These are phyloP conservation scores for Agelas oroides DNA, from an alignment of 37 sponge, comb jelly and placozoan species.

Conservation along the genomic window DNA sequence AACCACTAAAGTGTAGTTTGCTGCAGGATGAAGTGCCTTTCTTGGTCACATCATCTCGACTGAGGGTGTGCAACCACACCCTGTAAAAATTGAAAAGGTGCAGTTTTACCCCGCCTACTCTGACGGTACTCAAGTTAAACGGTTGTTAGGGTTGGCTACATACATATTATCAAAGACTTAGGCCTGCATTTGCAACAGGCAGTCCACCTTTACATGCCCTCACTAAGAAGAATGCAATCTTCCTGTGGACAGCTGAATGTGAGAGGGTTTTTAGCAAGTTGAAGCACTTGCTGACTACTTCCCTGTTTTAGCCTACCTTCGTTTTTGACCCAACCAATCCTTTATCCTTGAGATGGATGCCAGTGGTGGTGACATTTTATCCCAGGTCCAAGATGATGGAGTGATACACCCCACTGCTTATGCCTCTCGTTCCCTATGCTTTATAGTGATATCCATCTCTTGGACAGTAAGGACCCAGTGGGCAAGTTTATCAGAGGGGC, in stretches of 20 bases:
- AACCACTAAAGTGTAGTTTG: no score
- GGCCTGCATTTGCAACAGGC: slow-evolving; percentile 10
- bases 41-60: no score
- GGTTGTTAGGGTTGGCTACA: no score
- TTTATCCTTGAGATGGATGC: not conserved
- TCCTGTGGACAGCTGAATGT: slow-evolving; percentile 45
- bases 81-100: no score
- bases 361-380: not conserved
- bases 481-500: no score
- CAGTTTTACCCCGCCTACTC: no score
- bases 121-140: no score
- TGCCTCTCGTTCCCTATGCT: slow-evolving; percentile 50
- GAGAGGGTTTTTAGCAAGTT: slow-evolving; percentile 20
- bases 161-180: slow-evolving; percentile 14
- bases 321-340: not conserved
- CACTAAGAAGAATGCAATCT: slow-evolving; percentile 7
- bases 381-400: slow-evolving; percentile 6
- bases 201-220: slow-evolving; percentile 23
- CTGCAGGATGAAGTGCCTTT: no score
- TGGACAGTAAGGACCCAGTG: no score
- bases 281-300: slow-evolving; percentile 39
- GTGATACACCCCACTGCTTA: slow-evolving; percentile 64
- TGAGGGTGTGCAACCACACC: no score
- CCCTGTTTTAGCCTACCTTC: slow-evolving; percentile 43
- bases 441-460: no score